phyloP scores from a whole-genome alignment of 2,888 invertebrate genomes.

The Serripes groenlandicus region DNA sequence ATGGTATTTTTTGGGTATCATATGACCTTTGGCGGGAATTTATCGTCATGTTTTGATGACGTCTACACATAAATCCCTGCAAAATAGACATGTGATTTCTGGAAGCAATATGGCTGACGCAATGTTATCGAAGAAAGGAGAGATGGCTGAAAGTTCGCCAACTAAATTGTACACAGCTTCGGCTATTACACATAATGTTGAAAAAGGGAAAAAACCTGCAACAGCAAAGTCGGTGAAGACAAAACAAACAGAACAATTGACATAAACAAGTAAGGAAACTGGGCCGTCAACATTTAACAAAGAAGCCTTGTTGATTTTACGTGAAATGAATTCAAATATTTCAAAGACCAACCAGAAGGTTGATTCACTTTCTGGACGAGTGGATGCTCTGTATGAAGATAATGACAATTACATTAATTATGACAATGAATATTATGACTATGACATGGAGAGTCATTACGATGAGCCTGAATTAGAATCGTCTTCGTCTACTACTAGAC shows the following conservation, averaged over 20 bases:
- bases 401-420: background rate
- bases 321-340: slow-evolving; percentile 19
- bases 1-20: too few species aligned
- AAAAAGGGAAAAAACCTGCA: background rate
- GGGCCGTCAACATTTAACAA: background rate
- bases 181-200: background rate
- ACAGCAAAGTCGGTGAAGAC: background rate
- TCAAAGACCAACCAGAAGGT: background rate
- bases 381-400: background rate
- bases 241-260: background rate
- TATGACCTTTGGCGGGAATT: background rate
- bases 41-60: background rate
- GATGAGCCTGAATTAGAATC: background rate
- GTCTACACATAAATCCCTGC: background rate
- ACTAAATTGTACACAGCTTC: background rate
- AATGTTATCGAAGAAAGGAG: too few species aligned
- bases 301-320: slow-evolving; percentile 10
- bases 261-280: background rate
- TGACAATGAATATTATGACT: background rate
- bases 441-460: background rate
- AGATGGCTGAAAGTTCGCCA: too few species aligned
- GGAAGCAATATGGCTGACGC: slow-evolving; percentile 8
- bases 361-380: background rate
- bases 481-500: background rate
- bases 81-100: background rate